Conservation (phyloP, 2,797 vertebrate genomes). For the Rhinoraja longicauda region DNA sequence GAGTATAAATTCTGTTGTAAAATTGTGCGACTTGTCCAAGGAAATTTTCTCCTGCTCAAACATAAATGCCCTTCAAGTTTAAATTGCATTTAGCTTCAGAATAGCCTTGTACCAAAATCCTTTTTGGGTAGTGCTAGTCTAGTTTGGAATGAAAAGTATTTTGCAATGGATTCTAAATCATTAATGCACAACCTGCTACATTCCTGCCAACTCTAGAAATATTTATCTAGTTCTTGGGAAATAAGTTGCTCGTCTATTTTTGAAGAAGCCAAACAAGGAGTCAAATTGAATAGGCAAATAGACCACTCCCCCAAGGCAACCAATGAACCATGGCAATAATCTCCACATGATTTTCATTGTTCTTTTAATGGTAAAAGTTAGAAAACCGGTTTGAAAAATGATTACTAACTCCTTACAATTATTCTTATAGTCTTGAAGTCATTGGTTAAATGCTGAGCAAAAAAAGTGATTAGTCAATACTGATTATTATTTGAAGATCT, state of each 20-base stretch:
- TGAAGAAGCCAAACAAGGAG: background rate
- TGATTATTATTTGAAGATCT: background rate
- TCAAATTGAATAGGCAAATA: background rate
- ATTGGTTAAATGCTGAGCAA: background rate
- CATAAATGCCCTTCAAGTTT: background rate
- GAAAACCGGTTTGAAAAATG: background rate
- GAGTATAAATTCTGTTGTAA: background rate
- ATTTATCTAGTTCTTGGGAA: background rate
- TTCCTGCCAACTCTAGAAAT: background rate
- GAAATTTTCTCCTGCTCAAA: background rate
- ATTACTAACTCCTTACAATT: background rate
- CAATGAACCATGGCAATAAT: background rate
- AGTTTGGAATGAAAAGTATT: background rate
- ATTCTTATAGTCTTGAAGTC: background rate
- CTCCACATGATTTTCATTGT: conserved; percentile 15
- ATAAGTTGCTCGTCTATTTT: background rate
- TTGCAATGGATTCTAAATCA: background rate
- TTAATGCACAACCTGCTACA: background rate
- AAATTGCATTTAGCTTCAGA: background rate
- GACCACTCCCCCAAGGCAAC: background rate
- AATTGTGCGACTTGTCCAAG: background rate
- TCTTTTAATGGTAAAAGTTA: background rate
- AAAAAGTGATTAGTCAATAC: background rate
- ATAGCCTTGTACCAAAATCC: background rate
- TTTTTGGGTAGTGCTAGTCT: background rate